phyloP scores from a whole-genome alignment of 1,140 invertebrate genomes.

The Tenebrio molitor region DNA sequence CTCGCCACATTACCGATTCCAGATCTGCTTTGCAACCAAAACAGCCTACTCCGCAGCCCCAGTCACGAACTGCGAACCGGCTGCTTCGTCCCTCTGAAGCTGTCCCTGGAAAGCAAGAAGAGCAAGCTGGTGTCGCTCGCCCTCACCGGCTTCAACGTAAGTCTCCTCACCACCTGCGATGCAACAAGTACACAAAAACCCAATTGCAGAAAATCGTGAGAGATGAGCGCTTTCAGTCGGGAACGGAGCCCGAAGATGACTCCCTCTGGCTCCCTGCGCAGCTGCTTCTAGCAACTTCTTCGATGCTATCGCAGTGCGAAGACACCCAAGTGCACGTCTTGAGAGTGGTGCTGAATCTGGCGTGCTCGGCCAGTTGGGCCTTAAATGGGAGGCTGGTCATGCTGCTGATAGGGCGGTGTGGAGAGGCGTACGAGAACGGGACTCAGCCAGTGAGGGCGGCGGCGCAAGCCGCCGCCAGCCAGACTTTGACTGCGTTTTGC shows the following conservation, averaged over 20 bases:
- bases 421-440: constrained; percentile 80
- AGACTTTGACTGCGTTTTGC: constrained; percentile 85
- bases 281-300: constrained; percentile 84
- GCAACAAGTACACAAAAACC: background rate
- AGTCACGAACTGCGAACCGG: constrained; percentile 86
- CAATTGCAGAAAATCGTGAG: constrained; percentile 84
- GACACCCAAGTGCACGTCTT: constrained; percentile 79
- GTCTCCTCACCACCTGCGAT: constrained; percentile 55
- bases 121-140: constrained; percentile 86
- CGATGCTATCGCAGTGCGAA: constrained; percentile 81
- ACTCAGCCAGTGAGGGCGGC: constrained; percentile 85
- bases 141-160: constrained; percentile 87
- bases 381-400: constrained; percentile 87
- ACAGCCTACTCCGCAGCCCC: constrained; percentile 79
- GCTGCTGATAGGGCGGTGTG: constrained; percentile 80
- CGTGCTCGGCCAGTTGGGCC: constrained; percentile 84
- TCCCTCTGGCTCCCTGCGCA: constrained; percentile 92
- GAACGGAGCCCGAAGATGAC: constrained; percentile 91
- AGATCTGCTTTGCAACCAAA: constrained; percentile 88
- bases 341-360: constrained; percentile 84
- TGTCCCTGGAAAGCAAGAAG: constrained; percentile 88
- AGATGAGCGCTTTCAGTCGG: constrained; percentile 92
- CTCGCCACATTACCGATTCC: constrained; percentile 57
- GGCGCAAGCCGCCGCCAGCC: constrained; percentile 85
- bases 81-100: constrained; percentile 85